Base-by-base conservation (phyloP, 2,888 invertebrate genomes). In the Cosmia pyralina region DNA sequence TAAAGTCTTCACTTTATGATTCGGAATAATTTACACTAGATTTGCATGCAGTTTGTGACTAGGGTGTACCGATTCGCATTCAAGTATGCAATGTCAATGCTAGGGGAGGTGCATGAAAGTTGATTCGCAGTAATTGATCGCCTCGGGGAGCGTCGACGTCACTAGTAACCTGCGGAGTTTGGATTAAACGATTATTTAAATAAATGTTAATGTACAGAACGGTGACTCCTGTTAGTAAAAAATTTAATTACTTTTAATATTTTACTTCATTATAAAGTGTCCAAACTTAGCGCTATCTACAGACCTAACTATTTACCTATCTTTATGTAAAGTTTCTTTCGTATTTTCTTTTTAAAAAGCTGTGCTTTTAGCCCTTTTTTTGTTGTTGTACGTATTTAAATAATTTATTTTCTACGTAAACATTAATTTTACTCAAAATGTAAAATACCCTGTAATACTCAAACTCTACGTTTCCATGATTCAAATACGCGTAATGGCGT, bases 41-140 rank as follows among this genome's bases (percentile, higher is more conserved):
- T 87, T 87, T 84, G 69, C 79, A 82, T 71, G 68, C 55, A 72
- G 53, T 63, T 81, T 72, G 57, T 48, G 73, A 77, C 53, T 64
- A 68, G 81, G 82, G 66, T 70, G 58, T 82, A 60, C 73, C 50
- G 64, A 73, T 70, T 84, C 83, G 70, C 84, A 85, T 83, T 83
- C 78, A 87, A 89, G 84, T 89, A 90, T 86, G 87, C 88, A 89
- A 90, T 91, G 90, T 89, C 89, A 88, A 88, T 88, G 85, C 83
- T 81, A 86, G 88, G 92, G 91, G 88, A 88, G 85, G 48, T 83
- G 84, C 88, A 90, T 90, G 92, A 90, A 91, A 91, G 91, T 90
- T 90, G 90, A 92, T 92, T 92, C 89, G 89, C 88, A 90, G 92
- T 93, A 93, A 93, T 93, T 93, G 93, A 93, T 92, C 92, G 92